Conservation (phyloP, 2,888 invertebrate genomes). For the Physocephala rufipes region DNA sequence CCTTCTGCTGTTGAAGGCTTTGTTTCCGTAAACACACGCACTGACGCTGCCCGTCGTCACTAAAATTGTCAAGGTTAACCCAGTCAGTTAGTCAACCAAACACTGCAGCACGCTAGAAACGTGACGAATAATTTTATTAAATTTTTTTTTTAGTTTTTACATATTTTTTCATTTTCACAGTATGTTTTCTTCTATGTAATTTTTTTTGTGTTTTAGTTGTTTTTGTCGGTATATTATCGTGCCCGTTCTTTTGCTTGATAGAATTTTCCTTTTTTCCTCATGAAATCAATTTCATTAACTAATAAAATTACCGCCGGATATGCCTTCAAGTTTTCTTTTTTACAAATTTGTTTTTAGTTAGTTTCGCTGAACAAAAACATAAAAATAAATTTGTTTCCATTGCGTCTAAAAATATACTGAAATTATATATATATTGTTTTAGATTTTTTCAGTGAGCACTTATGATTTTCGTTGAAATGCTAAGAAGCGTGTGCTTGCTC, state of each 20-base stretch:
- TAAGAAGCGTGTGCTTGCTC: slow-evolving; percentile 31
- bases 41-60: slow-evolving; percentile 38
- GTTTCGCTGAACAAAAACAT: background rate
- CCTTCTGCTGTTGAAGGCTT: background rate
- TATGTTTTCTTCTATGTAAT: slow-evolving; percentile 23
- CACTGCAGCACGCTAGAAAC: slow-evolving; percentile 20
- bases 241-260: slow-evolving; percentile 4
- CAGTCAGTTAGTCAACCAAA: slow-evolving; percentile 36
- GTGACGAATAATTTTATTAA: slow-evolving; percentile 12
- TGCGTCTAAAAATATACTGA: background rate
- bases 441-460: slow-evolving; percentile 7
- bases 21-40: too few species aligned
- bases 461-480: slow-evolving; percentile 6
- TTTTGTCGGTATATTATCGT: slow-evolving; percentile 15
- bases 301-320: too few species aligned
- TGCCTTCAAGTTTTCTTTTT: background rate
- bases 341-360: slow-evolving; percentile 3
- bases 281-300: background rate
- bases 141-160: slow-evolving; percentile 10
- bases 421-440: too few species aligned
- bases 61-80: slow-evolving; percentile 58
- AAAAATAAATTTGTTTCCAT: slow-evolving; percentile 18
- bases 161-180: slow-evolving; percentile 4
- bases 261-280: background rate
- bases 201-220: background rate